Base-by-base conservation (phyloP, 2,797 vertebrate species). In the Parambassis ranga region DNA sequence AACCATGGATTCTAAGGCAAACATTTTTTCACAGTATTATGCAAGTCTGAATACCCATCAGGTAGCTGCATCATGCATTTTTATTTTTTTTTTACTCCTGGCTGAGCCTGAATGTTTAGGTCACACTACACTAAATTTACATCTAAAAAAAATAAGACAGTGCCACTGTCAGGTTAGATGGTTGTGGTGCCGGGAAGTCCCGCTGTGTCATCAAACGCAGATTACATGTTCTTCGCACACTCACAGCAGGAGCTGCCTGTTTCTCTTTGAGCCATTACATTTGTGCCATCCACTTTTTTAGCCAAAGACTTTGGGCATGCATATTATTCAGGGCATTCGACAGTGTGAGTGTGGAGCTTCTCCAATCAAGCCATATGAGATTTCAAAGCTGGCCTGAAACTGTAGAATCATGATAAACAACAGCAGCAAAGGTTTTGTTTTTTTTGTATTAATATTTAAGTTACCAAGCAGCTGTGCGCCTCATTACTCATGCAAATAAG, bases 1-100 rank as follows among this genome's bases (percentile, higher is more conserved):
- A 67, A 67, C 47, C 38, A 13, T 5, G 26, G 14, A 32, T 4
- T 44, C 19, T 59, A 44, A 24, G 15, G 36, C 28, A 65, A 65
- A 59, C n/a, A 1, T 58, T 39, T 58, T 39, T 59, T 31, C 48
- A 55, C 3, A 41, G 8, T n/a, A 3, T 66, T 47, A 42, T 37
- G 49, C 22, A 61, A 52, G 39, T 22, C 11, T 27, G 46, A 65
- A 43, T 14, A 26, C n/a, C 22, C 7, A 26, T 55, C 46, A 43
- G 46, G n/a, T 20, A 9, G 66, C 38, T 14, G 31, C 43, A 52
- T 46, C 33, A 15, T n/a, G 14, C 3, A 4, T 37, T 53, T 56
- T 20, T 15, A 1, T 39, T 57, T 71, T 18, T 11, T 26, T 26
- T 53, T 52, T 7, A 35, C 14, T 5, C n/a, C 15, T 52, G 13